Base-by-base conservation (phyloP, 2,113 vertebrate genomes). In the Addax nasomaculatus region DNA sequence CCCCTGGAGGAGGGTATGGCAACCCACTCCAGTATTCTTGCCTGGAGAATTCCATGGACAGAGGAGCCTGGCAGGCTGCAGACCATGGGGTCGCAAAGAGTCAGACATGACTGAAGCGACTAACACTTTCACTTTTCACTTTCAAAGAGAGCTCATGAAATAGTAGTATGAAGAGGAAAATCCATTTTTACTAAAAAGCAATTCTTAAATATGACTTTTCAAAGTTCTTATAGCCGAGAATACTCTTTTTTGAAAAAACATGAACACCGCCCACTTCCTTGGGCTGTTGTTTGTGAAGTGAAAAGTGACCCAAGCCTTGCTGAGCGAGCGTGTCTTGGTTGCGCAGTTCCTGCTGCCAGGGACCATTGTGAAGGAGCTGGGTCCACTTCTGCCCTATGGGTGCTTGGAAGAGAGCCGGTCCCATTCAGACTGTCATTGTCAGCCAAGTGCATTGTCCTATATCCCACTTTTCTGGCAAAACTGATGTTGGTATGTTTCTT, bases 161-260 rank as follows among this genome's bases (percentile, higher is more conserved):
- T 45, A 51, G 27, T 43, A n/a, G 5, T 51, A 6, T 11, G 27
- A 7, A 93, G 27, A 51, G 9, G 43, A 97, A 96, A 89, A 55
- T 47, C 36, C 83, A 60, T 86, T 93, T 95, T 87, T 85, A 21
- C 64, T 85, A 25, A 90, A 73, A 57, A 81, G 11, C 55, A 93
- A 60, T 84, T 70, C 51, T 92, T 88, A 85, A 76, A 55, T 19
- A 36, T 15, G 76, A 81, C 85, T 96, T 83, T 93, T 73, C 33
- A 57, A 87, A 92, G 25, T 94, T 95, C 51, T 88, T 55, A 3
- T 8, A 76, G 39, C 58, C 25, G 3, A 90, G 55, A 47, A 62
- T 25, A 19, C 43, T 87, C 1, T 30, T 43, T 53, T 86, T 76
- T 36, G n/a, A 39, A 10, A 88, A 85, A 33, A 49, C 43, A 4